Base-by-base conservation (phyloP, 2,888 invertebrate genomes). In the Cephus spinipes region DNA sequence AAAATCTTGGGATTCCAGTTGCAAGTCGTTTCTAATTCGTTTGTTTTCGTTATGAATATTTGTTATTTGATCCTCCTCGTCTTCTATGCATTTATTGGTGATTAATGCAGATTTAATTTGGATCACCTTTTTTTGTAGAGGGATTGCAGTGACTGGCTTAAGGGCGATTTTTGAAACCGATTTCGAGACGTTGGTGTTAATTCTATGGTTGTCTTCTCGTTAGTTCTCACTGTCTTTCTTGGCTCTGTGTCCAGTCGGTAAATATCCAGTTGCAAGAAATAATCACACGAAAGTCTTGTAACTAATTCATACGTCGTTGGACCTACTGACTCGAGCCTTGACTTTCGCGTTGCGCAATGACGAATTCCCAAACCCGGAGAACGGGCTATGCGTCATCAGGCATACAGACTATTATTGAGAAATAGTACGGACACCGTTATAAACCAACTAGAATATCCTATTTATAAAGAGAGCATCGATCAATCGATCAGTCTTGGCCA, bases 261-360 rank as follows among this genome's bases (percentile, higher is more conserved):
- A 55, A 55, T 23, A 55, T 55, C 23, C 23, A 55, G 55, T 55
- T 55, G 55, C 9, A 55, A 55, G 9, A 23, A 23, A n/a, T n/a
- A 55, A 9, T 9, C 0, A 23, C 55, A 23, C 55, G 55, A 55
- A 55, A 55, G 9, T 55, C 55, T 55, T 55, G 55, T 55, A 55
- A 9, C 55, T 55, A 55, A 55, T 55, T 55, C 55, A 3, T 55
- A 55, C 55, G 55, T 55, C 0, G 23, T 55, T 55, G 55, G 55
- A 23, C 55, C 55, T 55, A 55, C 55, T 55, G 23, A 55, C 74
- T 68, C 69, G 78, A 80, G 77, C 82, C 83, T 83, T 83, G 81
- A 82, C 82, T 83, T 82, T 82, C 75, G 40, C 73, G 73, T 83
- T 82, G 81, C 79, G 79, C 79, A 83, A 82, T 80, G 40, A n/a